phyloP scores from a whole-genome alignment of 2,888 invertebrate genomes.

The Parnassius apollo region DNA sequence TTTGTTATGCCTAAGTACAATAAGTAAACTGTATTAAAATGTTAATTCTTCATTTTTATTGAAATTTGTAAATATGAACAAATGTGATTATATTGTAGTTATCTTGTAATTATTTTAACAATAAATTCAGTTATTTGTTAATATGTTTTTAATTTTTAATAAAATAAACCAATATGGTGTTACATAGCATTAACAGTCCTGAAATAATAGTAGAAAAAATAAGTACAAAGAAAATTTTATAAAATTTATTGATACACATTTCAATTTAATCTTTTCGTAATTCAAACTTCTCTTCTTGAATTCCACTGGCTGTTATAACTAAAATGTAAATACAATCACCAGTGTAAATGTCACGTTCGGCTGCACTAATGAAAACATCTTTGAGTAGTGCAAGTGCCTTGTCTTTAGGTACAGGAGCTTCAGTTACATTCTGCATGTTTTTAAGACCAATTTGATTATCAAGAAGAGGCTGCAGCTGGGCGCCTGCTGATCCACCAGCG shows the following conservation, averaged over 20 bases:
- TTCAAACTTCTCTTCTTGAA: slow-evolving; percentile 87
- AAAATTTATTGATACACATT: slow-evolving; percentile 38
- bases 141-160: slow-evolving; percentile 35
- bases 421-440: slow-evolving; percentile 88
- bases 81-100: slow-evolving; percentile 66
- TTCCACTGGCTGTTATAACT: slow-evolving; percentile 93
- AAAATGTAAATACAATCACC: slow-evolving; percentile 94
- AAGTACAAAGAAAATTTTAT: slow-evolving; percentile 34
- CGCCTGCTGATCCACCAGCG: slow-evolving; percentile 95
- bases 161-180: neutral
- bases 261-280: slow-evolving; percentile 92
- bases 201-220: slow-evolving; percentile 1
- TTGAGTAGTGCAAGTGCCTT: slow-evolving; percentile 92
- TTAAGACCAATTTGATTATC: slow-evolving; percentile 97
- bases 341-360: slow-evolving; percentile 98
- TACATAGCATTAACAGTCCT: too few species aligned
- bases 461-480: slow-evolving; percentile 94
- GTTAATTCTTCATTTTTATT: slow-evolving; percentile 48
- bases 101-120: slow-evolving; percentile 61
- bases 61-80: slow-evolving; percentile 71
- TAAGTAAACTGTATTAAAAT: slow-evolving; percentile 61
- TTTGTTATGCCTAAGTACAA: slow-evolving; percentile 80
- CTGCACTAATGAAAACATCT: slow-evolving; percentile 98
- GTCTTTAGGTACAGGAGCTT: slow-evolving; percentile 85
- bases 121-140: slow-evolving; percentile 70